These are phyloP conservation scores for Rhodophaea formosa DNA, from an alignment of 2,888 invertebrate species.

Conservation along the genomic window DNA sequence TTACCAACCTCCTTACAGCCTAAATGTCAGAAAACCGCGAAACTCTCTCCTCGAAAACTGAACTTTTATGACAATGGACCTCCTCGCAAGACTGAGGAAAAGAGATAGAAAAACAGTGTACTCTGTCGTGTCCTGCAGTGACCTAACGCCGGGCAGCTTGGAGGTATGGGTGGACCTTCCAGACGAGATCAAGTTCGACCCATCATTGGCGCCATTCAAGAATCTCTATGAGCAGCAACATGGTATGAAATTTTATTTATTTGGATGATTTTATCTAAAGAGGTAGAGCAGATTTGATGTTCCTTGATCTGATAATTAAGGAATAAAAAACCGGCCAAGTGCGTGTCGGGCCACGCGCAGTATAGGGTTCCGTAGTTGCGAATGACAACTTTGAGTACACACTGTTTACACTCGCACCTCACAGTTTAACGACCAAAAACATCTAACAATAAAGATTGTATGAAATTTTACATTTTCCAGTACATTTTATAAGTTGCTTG, in stretches of 20 bases:
- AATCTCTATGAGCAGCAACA: slow-evolving; percentile 75
- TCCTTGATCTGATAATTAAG: too few relatives aligned
- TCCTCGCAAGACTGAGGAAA: slow-evolving; percentile 30
- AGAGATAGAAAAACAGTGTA: slow-evolving; percentile 54
- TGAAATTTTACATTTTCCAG: too few relatives aligned
- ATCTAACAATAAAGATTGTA: too few relatives aligned
- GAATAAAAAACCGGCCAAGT: too few relatives aligned
- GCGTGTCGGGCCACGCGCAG: too few relatives aligned
- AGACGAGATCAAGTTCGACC: slow-evolving; percentile 84
- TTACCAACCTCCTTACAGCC: background rate
- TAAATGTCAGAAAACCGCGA: background rate
- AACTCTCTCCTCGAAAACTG: background rate
- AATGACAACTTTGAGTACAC: too few relatives aligned
- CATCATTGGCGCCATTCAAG: slow-evolving; percentile 83
- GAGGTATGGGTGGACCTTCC: slow-evolving; percentile 85
- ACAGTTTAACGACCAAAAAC: too few relatives aligned
- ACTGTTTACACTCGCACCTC: too few relatives aligned
- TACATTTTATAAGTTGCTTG: too few relatives aligned
- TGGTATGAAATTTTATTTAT: slow-evolving; percentile 47
- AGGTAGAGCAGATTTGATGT: too few relatives aligned
- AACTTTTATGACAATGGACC: slow-evolving; percentile 28
- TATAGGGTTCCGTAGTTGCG: too few relatives aligned
- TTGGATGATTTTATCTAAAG: background rate
- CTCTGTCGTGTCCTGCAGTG: slow-evolving; percentile 75
- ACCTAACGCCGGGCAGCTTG: slow-evolving; percentile 82